phyloP scores from a whole-genome alignment of 1,140 invertebrate genomes.

The Metopolophium dirhodum region DNA sequence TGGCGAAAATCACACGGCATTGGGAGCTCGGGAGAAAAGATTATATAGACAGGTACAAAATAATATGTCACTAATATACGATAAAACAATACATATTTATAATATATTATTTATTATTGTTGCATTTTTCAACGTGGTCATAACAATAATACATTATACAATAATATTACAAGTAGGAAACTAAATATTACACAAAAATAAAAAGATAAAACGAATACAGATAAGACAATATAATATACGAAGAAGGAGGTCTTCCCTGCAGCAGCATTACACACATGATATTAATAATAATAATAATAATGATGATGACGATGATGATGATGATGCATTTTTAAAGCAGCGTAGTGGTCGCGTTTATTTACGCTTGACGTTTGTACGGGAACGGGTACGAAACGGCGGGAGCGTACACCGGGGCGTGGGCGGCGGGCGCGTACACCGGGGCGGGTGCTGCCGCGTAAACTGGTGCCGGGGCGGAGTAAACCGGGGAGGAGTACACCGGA shows the following conservation, averaged over 20 bases:
- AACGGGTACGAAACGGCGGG: conserved; percentile 31
- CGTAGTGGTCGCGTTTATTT: neutral
- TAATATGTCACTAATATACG: neutral
- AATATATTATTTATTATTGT: neutral
- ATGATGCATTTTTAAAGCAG: neutral
- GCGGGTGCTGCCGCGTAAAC: conserved; percentile 62
- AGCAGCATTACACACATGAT: neutral
- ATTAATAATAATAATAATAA: neutral
- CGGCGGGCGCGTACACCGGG: conserved; percentile 59
- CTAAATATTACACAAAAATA: neutral
- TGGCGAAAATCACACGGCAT: neutral
- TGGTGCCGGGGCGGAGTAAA: conserved; percentile 64
- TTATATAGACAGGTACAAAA: neutral
- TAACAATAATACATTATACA: neutral
- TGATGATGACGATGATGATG: neutral
- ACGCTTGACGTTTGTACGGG: conserved; percentile 50
- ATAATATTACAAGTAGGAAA: neutral
- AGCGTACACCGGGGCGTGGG: conserved; percentile 10
- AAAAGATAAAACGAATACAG: conserved; percentile 2
- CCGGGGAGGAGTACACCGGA: conserved; percentile 29
- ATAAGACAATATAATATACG: neutral
- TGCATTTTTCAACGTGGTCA: neutral
- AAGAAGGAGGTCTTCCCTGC: neutral
- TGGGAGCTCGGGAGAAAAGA: neutral
- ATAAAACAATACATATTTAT: neutral